A percentile compares a stretch with the other conserved stretches of the same genome.
These are phyloP conservation scores for Stratiolaelaps scimitus DNA, from an alignment of 1,140 invertebrate genomes.

Conservation along the genomic window DNA sequence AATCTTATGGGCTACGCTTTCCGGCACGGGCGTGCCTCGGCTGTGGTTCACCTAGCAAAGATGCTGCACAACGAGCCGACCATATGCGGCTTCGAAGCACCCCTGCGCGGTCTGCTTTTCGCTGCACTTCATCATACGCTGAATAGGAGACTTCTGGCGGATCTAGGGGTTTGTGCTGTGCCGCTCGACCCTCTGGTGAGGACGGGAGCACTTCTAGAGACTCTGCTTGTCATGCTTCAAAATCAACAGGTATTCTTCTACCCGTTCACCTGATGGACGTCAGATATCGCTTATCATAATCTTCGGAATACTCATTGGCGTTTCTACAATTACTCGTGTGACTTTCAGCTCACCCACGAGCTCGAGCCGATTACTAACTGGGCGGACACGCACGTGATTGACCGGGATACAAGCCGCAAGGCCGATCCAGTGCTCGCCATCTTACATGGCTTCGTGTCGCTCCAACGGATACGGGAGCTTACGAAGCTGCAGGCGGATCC, in stretches of 20 bases:
- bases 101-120: not conserved
- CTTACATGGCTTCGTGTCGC: conserved; percentile 4
- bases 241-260: not conserved
- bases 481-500: not conserved
- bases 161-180: not conserved
- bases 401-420: not conserved
- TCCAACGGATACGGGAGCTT: not conserved
- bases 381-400: not conserved
- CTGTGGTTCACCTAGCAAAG: not conserved
- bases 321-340: no score
- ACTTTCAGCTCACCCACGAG: not conserved
- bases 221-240: not conserved
- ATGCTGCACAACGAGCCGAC: not conserved
- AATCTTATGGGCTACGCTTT: conserved; percentile 4
- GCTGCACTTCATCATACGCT: not conserved
- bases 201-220: not conserved
- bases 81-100: not conserved
- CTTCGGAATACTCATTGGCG: no score
- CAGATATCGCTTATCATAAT: no score
- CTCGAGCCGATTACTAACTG: not conserved
- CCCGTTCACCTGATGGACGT: no score
- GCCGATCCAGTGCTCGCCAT: not conserved
- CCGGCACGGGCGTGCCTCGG: not conserved
- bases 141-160: not conserved
- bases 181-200: not conserved